phyloP scores from a whole-genome alignment of 2,797 vertebrate species.

The Tarsius wallacei region DNA sequence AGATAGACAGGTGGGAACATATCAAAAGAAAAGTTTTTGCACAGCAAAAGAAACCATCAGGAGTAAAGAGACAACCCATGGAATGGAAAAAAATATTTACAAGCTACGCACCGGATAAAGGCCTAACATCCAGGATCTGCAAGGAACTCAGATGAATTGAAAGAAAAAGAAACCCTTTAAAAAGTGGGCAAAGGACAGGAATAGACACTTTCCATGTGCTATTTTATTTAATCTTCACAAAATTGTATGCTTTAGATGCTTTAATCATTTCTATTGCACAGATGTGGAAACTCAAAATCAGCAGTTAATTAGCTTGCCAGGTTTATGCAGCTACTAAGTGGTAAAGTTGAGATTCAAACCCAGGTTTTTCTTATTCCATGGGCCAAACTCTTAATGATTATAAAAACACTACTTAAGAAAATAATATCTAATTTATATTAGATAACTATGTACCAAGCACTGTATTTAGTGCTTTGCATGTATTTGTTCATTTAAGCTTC shows the following conservation, averaged over 20 bases:
- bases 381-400: conserved; percentile 19
- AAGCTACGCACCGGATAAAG: too few species aligned
- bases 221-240: conserved; percentile 38
- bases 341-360: neutral
- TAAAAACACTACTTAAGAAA: neutral
- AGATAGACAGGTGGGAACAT: too few species aligned
- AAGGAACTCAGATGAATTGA: too few species aligned
- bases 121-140: too few species aligned
- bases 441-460: neutral
- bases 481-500: conserved; percentile 41
- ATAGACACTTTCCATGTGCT: neutral
- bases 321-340: neutral
- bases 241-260: neutral
- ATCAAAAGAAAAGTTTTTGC: too few species aligned
- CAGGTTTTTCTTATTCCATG: neutral
- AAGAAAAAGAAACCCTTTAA: too few species aligned
- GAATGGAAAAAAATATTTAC: too few species aligned
- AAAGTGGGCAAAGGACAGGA: too few species aligned
- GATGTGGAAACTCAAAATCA: conserved; percentile 1
- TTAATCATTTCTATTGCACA: neutral
- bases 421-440: neutral
- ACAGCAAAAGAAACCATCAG: too few species aligned
- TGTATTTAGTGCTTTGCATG: neutral
- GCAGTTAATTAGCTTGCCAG: neutral
- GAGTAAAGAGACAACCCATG: too few species aligned